Conservation (phyloP, 2,113 vertebrate species). For the Cathartes aura region DNA sequence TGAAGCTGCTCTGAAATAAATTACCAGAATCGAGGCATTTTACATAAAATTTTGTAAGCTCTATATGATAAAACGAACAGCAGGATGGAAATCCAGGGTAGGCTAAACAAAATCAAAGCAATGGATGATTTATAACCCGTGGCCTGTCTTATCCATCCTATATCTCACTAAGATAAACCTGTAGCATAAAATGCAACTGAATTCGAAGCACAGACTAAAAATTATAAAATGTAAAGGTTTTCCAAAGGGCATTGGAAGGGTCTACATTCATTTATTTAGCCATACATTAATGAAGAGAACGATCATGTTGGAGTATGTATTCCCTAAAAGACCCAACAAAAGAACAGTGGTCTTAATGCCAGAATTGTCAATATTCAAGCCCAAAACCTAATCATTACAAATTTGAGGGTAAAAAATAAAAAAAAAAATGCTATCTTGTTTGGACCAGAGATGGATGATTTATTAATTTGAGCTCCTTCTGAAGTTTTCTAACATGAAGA, state of each 20-base stretch:
- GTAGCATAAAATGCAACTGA: not conserved
- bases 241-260: not conserved
- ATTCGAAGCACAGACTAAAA: not conserved
- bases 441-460: not conserved
- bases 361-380: not conserved
- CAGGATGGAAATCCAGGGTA: not conserved
- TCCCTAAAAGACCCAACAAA: not conserved
- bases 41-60: not conserved
- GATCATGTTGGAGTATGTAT: rapidly evolving
- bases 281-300: not conserved
- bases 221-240: not conserved
- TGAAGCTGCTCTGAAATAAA: not conserved
- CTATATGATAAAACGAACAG: not conserved
- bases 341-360: not conserved
- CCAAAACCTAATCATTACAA: not conserved
- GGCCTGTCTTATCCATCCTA: not conserved
- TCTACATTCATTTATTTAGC: not conserved
- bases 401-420: not conserved
- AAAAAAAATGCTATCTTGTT: not conserved
- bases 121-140: not conserved
- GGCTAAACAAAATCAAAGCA: not conserved
- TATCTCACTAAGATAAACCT: not conserved
- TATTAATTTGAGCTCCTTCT: not conserved
- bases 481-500: constrained; percentile 25
- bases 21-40: not conserved